These are phyloP conservation scores for Microcaecilia unicolor DNA, from an alignment of 2,797 vertebrate genomes.

Conservation along the genomic window DNA sequence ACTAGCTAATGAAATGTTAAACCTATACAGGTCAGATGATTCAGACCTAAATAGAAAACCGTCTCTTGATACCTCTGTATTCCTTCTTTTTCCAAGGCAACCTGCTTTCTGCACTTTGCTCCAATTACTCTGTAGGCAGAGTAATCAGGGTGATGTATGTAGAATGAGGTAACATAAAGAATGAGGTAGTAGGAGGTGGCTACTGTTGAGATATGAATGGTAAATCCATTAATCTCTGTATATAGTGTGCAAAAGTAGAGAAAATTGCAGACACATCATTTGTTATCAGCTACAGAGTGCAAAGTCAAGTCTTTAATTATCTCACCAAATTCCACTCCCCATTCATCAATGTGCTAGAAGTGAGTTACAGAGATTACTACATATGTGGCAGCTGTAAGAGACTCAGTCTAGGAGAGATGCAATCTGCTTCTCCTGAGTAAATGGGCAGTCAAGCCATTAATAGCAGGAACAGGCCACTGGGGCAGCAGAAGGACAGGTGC, in stretches of 20 bases:
- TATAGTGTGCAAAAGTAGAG: conserved; percentile 32
- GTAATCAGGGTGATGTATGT: conserved; percentile 7
- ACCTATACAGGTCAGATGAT: too few species aligned
- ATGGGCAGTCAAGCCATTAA: too few species aligned
- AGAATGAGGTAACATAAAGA: neutral
- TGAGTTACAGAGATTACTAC: conserved; percentile 36
- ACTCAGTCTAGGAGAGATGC: conserved; percentile 10
- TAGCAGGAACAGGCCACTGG: too few species aligned
- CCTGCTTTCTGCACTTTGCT: too few species aligned
- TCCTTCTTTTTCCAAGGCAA: too few species aligned
- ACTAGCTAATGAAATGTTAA: too few species aligned
- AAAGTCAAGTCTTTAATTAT: conserved; percentile 52
- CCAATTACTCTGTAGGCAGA: too few species aligned
- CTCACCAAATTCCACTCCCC: conserved; percentile 48
- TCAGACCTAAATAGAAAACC: too few species aligned
- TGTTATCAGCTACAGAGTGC: conserved; percentile 48
- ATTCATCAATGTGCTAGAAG: conserved; percentile 45
- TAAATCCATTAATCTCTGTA: conserved; percentile 48
- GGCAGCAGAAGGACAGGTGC: too few species aligned
- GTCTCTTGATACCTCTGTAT: too few species aligned
- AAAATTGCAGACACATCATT: conserved; percentile 45
- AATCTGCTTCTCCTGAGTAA: neutral
- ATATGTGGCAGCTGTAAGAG: conserved; percentile 29
- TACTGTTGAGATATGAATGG: conserved; percentile 32
- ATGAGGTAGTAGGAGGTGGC: conserved; percentile 8